phyloP scores from a whole-genome alignment of 2,797 vertebrate species.

The Xerus rutilus region DNA sequence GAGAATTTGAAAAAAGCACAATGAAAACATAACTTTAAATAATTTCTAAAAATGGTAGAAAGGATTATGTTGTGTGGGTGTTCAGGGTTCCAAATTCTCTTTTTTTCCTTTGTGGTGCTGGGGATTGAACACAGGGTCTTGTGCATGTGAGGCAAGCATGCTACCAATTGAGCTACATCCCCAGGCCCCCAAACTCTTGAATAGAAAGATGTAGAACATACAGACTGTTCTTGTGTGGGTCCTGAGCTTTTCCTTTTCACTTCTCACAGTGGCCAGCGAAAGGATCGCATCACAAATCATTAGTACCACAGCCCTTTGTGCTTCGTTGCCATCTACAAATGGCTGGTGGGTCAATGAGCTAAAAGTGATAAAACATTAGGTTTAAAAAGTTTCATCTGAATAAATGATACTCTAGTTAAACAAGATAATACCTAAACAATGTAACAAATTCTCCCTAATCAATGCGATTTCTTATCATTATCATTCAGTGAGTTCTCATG shows the following conservation, averaged over 20 bases:
- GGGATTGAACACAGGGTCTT: too few species aligned
- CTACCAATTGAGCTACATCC: too few species aligned
- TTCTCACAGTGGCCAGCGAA: not conserved
- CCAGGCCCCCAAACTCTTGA: not conserved
- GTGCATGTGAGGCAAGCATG: too few species aligned
- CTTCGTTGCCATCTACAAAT: not conserved
- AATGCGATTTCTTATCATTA: conserved; percentile 19
- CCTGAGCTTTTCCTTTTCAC: not conserved
- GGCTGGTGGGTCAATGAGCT: not conserved
- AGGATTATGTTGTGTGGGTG: conserved; percentile 16
- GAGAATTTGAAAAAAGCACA: conserved; percentile 66
- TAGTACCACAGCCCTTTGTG: too few species aligned
- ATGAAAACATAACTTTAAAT: conserved; percentile 74
- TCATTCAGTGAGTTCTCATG: not conserved
- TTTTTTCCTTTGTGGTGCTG: too few species aligned
- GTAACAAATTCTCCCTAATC: not conserved
- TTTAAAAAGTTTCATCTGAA: not conserved
- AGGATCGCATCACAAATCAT: not conserved
- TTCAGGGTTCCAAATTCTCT: not conserved
- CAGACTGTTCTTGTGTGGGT: not conserved
- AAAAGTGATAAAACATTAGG: not conserved
- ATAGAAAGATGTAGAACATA: conserved; percentile 18
- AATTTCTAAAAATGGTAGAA: conserved; percentile 69
- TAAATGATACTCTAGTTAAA: not conserved
- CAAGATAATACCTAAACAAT: not conserved